A percentile compares a stretch with the other conserved stretches of the same genome.
These are phyloP conservation scores for Stenoptilia bipunctidactyla DNA, from an alignment of 2,888 invertebrate genomes.

Conservation along the genomic window DNA sequence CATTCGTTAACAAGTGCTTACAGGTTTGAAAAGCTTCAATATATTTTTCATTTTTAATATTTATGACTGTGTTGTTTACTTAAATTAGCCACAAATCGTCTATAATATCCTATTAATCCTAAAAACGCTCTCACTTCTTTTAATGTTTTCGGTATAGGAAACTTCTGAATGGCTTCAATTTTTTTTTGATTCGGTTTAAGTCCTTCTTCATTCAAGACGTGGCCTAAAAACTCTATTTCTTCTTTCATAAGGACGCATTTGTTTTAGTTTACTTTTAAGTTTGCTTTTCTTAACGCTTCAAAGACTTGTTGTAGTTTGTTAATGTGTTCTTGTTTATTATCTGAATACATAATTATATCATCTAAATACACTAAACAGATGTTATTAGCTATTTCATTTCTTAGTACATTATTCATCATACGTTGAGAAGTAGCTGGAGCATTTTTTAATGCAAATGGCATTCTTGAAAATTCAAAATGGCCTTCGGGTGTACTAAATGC, in stretches of 20 bases:
- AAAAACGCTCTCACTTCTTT: conserved; percentile 17
- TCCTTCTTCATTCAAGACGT: conserved; percentile 16
- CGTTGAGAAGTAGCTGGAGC: conserved; percentile 12
- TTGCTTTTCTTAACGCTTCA: too few relatives aligned
- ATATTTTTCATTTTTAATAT: too few relatives aligned
- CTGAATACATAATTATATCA: conserved; percentile 25
- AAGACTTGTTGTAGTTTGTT: conserved; percentile 14
- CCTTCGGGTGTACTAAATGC: conserved; percentile 12
- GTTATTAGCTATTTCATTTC: background rate
- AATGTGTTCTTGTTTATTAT: conserved; percentile 14
- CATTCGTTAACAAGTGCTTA: too few relatives aligned
- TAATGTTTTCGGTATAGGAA: conserved; percentile 11
- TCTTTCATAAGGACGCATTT: conserved; percentile 10
- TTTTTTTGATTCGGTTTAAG: conserved; percentile 15
- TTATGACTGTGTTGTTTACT: too few relatives aligned
- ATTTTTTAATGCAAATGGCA: conserved; percentile 15
- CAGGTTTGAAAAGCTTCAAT: too few relatives aligned
- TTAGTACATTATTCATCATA: conserved; percentile 5
- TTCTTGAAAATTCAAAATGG: conserved; percentile 13
- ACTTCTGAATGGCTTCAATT: conserved; percentile 12
- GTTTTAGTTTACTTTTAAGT: too few relatives aligned
- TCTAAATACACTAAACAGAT: conserved; percentile 23
- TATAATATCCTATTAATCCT: conserved; percentile 25
- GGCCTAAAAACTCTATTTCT: conserved; percentile 21
- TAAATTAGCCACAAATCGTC: conserved; percentile 24